phyloP scores from a whole-genome alignment of 2,797 vertebrate genomes.

The Tenualosa thibaudeaui region DNA sequence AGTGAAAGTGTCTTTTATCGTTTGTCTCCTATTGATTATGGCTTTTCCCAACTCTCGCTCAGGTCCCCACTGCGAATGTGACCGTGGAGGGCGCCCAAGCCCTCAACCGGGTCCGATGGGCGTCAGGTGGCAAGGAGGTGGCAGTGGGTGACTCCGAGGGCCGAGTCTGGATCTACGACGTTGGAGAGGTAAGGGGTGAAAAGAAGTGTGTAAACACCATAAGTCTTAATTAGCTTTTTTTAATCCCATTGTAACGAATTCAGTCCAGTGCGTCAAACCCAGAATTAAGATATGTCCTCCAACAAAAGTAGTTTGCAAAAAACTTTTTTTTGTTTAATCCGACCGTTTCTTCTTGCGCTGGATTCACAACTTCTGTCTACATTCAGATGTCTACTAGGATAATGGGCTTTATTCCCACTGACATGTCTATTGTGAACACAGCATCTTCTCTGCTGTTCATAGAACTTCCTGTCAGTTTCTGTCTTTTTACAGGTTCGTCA shows the following conservation, averaged over 20 bases:
- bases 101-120: conserved; percentile 94
- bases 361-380: background rate
- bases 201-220: background rate
- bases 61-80: conserved; percentile 94
- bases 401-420: background rate
- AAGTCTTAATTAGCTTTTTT: too few relatives aligned
- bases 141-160: conserved; percentile 97
- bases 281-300: too few relatives aligned
- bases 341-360: background rate
- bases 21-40: background rate
- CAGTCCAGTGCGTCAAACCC: too few relatives aligned
- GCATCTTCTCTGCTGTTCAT: background rate
- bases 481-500: background rate
- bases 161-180: conserved; percentile 95
- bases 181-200: conserved; percentile 85
- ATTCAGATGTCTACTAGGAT: background rate
- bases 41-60: background rate
- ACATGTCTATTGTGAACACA: background rate
- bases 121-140: conserved; percentile 91
- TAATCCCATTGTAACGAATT: too few relatives aligned
- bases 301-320: too few relatives aligned
- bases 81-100: conserved; percentile 92
- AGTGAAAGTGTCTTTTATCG: background rate
- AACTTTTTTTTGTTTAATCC: background rate
- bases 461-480: background rate